Base-by-base conservation (phyloP, 53 echinoderm and acorn worm species). In the Apostichopus leukothele region DNA sequence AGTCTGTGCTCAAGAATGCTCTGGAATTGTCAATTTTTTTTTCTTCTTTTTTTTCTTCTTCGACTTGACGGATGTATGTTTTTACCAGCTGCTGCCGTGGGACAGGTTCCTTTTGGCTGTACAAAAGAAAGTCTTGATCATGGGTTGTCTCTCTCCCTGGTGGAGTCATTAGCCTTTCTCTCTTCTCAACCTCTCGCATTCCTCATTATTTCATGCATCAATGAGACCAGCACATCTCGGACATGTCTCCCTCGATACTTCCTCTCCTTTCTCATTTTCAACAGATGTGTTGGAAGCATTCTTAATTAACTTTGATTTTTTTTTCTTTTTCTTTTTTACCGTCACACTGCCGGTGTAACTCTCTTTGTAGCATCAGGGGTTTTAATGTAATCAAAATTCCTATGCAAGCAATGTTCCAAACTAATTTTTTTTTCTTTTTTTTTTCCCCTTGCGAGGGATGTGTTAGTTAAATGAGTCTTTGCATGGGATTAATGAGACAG, bases 271-370 rank as follows among this genome's bases (percentile, higher is more conserved):
- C 19, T 7, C 20, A 77, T 20, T 59, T 81, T 55, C 81, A 11
- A 51, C 81, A 81, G 81, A 81, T 81, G 81, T 81, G 81, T 22
- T 39, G 22, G 6, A 52, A 81, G 81, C 60, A 81, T 81, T 81
- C 18, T 71, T 71, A 71, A 71, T 71, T 71, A 71, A 71, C 71
- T 18, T 71, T 71, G 71, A 13, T 71, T 71, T 71, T 71, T n/a
- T 19, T 13, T 71, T 71, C 5, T 19, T 13, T 71, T 71, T 7
- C 5, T 63, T 63, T 3, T 63, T 16, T 63, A 14, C 71, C 6
- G 57, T 57, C 57, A 57, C 10, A 10, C 57, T 57, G 57, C 57
- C 7, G 57, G 57, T 10, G 10, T 7, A 1, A 10, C 57, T 57
- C 10, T 57, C 8, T 57, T 57, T 57, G 39, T 39, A 39, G 39